These are phyloP conservation scores for Galendromus occidentalis DNA, from an alignment of 1,140 invertebrate genomes.

Conservation along the genomic window DNA sequence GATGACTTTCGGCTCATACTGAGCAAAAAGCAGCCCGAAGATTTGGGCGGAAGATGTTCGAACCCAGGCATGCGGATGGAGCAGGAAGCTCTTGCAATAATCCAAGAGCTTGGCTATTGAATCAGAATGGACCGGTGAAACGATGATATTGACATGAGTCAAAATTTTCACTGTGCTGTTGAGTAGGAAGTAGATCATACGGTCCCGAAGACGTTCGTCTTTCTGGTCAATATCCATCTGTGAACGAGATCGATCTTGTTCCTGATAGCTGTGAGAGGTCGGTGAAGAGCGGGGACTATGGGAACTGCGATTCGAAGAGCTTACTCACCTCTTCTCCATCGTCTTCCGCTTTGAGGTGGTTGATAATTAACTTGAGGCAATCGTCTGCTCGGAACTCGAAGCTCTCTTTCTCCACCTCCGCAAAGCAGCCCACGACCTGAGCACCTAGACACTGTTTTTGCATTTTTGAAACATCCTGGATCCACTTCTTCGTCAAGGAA, in stretches of 20 bases:
- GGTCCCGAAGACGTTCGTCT: conserved; percentile 24
- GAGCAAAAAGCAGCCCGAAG: conserved; percentile 44
- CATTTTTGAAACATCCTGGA: background rate
- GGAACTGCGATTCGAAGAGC: too few species aligned
- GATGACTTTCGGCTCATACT: conserved; percentile 24
- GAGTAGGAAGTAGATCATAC: background rate
- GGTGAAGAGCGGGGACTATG: too few species aligned
- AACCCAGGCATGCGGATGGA: conserved; percentile 50
- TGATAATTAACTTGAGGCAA: conserved; percentile 37
- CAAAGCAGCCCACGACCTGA: conserved; percentile 44
- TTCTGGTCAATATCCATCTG: background rate
- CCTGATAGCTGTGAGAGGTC: too few species aligned
- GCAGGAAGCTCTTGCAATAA: conserved; percentile 23
- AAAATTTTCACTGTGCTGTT: conserved; percentile 8
- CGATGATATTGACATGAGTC: background rate
- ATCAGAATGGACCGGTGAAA: background rate
- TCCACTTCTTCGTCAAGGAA: background rate
- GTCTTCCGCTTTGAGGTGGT: conserved; percentile 27
- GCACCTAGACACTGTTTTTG: conserved; percentile 32
- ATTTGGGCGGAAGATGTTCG: conserved; percentile 49
- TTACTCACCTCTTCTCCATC: conserved; percentile 14
- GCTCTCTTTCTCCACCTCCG: conserved; percentile 41
- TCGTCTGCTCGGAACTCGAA: conserved; percentile 40
- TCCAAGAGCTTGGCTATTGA: background rate
- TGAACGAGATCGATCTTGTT: background rate